Base-by-base conservation (phyloP, 2,113 vertebrate genomes). In the Hassar affinis region DNA sequence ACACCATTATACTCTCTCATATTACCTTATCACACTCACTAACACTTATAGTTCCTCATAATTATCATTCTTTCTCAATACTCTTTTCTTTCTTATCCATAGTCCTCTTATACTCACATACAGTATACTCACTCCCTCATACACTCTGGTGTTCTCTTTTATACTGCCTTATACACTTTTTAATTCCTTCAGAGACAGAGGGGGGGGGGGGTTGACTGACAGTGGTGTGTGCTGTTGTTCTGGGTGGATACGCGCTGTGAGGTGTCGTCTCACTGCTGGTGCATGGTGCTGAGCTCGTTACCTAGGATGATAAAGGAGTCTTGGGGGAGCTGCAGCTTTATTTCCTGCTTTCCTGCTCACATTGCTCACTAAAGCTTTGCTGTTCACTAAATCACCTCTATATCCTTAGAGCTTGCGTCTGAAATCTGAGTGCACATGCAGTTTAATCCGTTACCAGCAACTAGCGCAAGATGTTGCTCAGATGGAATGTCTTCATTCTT, bases 221-320 rank as follows among this genome's bases (percentile, higher is more conserved):
- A 51, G 71, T 10, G 1, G 59, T 68, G 64, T 68, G 38, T 45
- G 42, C 10, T 10, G 18, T 0, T 64, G 42, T 51, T 52, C 2
- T 80, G 78, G 18, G 51, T 20, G 25, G 27, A 20, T 35, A 25
- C 45, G 11, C 27, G 11, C 52, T 10, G 9, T 14, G 11, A 8
- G 59, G 17, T 47, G 51, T 33, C 0, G 3, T 49, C 35, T 72
- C n/a, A n/a, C 51, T 27, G 5, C 80, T 27, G 27, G 15, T 59
- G 52, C 51, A 81, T 72, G 51, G 30, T 69, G 79, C 79, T 81
- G 51, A 42, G 35, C 52, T 59, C 38, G 15, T 47, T 42, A 30
- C 8, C 52, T 27, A 8, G 17, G n/a, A 33, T 57, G 52, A 57
- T 57, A n/a, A 57, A 6, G 0, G n/a, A 74, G 66, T 42, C 52